A percentile compares a stretch with the other conserved stretches of the same genome.
Conservation (phyloP, 2,113 vertebrate genomes). For the Onychostoma macrolepis region DNA sequence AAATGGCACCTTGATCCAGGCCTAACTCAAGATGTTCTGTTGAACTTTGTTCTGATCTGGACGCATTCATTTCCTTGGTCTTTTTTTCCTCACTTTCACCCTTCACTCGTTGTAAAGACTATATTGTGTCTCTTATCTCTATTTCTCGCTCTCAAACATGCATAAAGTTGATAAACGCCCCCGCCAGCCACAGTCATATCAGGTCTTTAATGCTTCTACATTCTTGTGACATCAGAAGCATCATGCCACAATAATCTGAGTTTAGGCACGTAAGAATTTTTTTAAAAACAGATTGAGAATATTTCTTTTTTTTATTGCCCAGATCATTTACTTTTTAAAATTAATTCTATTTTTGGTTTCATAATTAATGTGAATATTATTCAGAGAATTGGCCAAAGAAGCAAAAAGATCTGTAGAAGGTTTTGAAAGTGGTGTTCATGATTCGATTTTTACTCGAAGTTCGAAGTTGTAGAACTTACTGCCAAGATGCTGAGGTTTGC, state of each 20-base stretch:
- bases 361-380: neutral
- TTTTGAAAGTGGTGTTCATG: neutral
- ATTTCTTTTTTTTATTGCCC: neutral
- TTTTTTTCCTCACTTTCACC: neutral
- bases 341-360: neutral
- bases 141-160: neutral
- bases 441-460: neutral
- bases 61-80: neutral
- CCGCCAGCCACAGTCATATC: neutral
- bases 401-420: neutral
- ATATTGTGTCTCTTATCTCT: neutral
- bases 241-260: neutral
- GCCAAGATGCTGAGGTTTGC: neutral
- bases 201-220: neutral
- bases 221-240: neutral
- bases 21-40: neutral
- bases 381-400: neutral
- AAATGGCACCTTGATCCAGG: neutral
- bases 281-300: neutral
- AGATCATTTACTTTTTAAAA: neutral
- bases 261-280: neutral
- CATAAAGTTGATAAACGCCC: conserved; percentile 1
- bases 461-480: neutral
- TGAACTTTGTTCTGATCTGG: conserved; percentile 7
- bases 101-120: conserved; percentile 19